Base-by-base conservation (phyloP, 2,113 vertebrate genomes). In the Charina bottae region DNA sequence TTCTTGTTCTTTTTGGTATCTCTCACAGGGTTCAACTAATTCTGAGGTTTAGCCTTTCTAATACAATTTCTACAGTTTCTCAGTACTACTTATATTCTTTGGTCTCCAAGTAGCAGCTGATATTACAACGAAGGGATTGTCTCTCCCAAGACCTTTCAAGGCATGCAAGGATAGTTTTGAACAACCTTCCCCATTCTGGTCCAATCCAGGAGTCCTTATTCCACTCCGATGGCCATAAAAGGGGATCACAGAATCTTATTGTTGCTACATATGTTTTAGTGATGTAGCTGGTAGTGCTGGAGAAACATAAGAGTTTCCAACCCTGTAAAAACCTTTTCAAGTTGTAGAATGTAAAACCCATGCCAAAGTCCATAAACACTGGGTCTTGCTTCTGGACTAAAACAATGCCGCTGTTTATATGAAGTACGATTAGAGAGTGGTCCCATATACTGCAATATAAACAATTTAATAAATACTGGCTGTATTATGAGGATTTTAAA, bases 341-440 rank as follows among this genome's bases (percentile, higher is more conserved):
- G 7, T 93, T 95, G 0, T 89, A 94, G 87, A 96, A 93, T 86
- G 49, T 72, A 96, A 96, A 95, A 89, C 15, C 89, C 24, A 92
- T 94, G 90, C 87, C 93, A 96, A 95, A 91, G 9, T 15, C 72
- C 87, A 91, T 96, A 95, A 97, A 96, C 85, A 84, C 92, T 89
- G 83, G 89, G n/a, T 49, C 53, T 94, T 94, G 91, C 94, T 68
- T 92, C 56, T 42, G 0, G 87, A 93, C 93, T 93, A 95, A 89
- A 68, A 90, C 33, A 78, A 78, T 21, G 55, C 0, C 55, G 92
- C 59, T 91, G 92, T 96, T 96, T 94, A 94, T 90, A 28, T 1
- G 87, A 89, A 19, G 21, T 95, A 92, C 64, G 96, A 95, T 93
- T 95, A 94, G 28, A 95, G 84, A 93, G 24, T 83, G 56, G 68